A percentile compares a stretch with the other conserved stretches of the same genome.
These are phyloP conservation scores for Pteromalus puparum DNA, from an alignment of 1,140 invertebrate species.

Conservation along the genomic window DNA sequence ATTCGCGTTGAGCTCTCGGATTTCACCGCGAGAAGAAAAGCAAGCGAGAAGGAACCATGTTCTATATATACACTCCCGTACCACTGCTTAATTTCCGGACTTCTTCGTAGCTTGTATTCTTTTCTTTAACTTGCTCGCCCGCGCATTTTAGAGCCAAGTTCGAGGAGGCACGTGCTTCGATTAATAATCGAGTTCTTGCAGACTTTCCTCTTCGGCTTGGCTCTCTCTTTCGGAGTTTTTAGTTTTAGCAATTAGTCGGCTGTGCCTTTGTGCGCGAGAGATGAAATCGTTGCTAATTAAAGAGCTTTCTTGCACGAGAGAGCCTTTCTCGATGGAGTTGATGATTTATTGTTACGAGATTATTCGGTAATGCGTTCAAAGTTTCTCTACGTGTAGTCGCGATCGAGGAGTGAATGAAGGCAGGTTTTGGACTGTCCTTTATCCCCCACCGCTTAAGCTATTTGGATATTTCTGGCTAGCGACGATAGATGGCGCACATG, in stretches of 20 bases:
- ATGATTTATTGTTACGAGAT: not conserved
- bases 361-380: not conserved
- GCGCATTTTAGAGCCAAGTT: not conserved
- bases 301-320: not conserved
- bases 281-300: not conserved
- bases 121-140: not conserved
- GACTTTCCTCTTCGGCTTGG: not conserved
- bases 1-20: conserved; percentile 35
- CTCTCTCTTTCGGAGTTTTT: not conserved
- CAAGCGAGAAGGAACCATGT: not conserved
- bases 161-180: conserved; percentile 9
- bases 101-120: not conserved
- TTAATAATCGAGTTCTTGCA: conserved; percentile 1
- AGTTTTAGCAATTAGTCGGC: conserved; percentile 3
- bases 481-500: no score
- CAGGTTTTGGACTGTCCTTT: no score
- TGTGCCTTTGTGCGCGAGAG: not conserved
- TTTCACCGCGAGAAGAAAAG: not conserved
- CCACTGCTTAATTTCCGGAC: conserved; percentile 16
- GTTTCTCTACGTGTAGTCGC: not conserved
- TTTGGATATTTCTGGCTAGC: no score
- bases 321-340: not conserved
- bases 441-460: no score
- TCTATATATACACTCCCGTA: not conserved
- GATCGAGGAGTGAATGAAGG: no score